phyloP scores from a whole-genome alignment of 2,888 invertebrate species.

The Boloria selene region DNA sequence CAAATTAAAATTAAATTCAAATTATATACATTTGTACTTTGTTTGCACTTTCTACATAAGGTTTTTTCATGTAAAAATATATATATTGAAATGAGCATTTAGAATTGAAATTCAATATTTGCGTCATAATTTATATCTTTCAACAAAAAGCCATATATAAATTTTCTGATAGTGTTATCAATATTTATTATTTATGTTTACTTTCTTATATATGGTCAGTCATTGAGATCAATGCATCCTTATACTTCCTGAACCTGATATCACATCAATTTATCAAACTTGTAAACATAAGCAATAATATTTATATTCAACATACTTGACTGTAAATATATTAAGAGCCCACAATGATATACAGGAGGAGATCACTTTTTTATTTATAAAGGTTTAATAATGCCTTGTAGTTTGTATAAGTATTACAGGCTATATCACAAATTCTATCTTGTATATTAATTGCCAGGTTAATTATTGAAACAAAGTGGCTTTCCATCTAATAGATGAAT shows the following conservation, averaged over 20 bases:
- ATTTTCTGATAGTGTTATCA: constrained; percentile 4
- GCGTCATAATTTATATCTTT: background rate
- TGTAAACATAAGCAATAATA: background rate
- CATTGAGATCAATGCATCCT: constrained; percentile 2
- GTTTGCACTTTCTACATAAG: background rate
- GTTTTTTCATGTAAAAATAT: background rate
- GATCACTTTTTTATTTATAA: too few relatives aligned
- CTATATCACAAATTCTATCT: too few relatives aligned
- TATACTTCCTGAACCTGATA: constrained; percentile 1
- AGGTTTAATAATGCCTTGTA: too few relatives aligned
- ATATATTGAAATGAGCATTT: background rate
- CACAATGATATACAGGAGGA: too few relatives aligned
- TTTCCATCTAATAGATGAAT: too few relatives aligned
- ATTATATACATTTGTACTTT: background rate
- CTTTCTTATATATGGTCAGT: background rate
- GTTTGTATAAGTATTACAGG: too few relatives aligned
- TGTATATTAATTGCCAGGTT: too few relatives aligned
- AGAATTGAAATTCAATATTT: background rate
- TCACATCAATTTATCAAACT: constrained; percentile 2
- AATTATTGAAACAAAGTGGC: too few relatives aligned
- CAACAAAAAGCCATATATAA: background rate
- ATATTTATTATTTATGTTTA: constrained; percentile 4
- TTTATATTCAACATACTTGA: background rate
- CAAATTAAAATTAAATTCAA: too few relatives aligned
- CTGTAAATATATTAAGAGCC: too few relatives aligned